Evolutionary conservation across 2,888 invertebrate species (phyloP), one percentile per base, ranked within the genome.

Genomic region (Ernsta delagoae): DNA sequence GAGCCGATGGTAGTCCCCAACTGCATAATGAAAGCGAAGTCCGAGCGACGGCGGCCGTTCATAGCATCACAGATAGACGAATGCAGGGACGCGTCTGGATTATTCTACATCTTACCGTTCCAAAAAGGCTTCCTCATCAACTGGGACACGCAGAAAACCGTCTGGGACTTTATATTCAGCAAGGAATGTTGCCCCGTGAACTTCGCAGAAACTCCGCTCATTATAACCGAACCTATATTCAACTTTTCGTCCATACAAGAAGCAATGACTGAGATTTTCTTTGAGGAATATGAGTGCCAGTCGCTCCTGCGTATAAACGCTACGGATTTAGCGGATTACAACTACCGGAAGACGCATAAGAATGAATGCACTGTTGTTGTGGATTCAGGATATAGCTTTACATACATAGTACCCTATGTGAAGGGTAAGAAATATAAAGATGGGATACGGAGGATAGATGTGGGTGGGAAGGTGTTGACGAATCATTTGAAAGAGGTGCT

Each of bases 401-500:
- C 99, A 0, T 98, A 99, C 77, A 94, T 99, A 61, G 95, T 98
- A 1, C 99, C 99, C 0, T 99, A 98, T 83, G 95, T 98, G 5
- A 96, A 97, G 70, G 96, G 96, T 0, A 95, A 96, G 70, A 96
- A 96, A 78, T 92, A 96, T 12, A 81, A 83, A 66, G 87, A 90
- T 74, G 98, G 96, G 2, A 96, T 97, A 69, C 91, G 95, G 76
- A 95, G 99, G 74, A 96, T 99, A 71, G 98, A 99, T 90, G 95
- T 99, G 45, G 99, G 99, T 1, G 99, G 99, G 0, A 99, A 99
- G 90, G 95, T 98, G 8, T 86, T 99, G 71, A 99, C 99, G 0
- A 99, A 99, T 93, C 98, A 99, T 88, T 92, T 99, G 59, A 99
- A 99, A 86, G 99, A 99, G 88, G 95, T 99, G 12, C 96, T 99